These are phyloP conservation scores for Meloidogyne chitwoodi DNA, from an alignment of 1,140 invertebrate species.

Conservation along the genomic window DNA sequence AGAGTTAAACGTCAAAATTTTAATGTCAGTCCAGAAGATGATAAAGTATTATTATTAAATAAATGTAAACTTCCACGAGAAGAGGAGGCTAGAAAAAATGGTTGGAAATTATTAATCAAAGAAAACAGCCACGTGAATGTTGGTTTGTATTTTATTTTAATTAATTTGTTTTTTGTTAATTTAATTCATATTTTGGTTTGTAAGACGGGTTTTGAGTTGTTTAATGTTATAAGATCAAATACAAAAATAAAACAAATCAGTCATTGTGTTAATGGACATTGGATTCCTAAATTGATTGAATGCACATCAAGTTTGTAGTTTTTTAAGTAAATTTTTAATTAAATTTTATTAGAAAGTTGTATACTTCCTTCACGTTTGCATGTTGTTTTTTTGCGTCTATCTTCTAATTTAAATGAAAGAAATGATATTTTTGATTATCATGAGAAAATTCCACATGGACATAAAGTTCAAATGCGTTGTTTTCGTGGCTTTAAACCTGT, in stretches of 20 bases:
- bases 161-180: not conserved
- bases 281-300: not conserved
- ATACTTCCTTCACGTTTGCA: slow-evolving; percentile 37
- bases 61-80: not conserved
- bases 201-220: not conserved
- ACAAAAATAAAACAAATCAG: not conserved
- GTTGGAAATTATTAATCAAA: not conserved
- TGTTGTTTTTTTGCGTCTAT: slow-evolving; percentile 29
- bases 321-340: not conserved
- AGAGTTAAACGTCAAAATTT: slow-evolving; percentile 14
- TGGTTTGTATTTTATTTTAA: no score
- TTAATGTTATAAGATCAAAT: not conserved
- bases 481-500: slow-evolving; percentile 33
- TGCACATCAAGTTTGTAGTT: not conserved
- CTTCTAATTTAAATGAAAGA: not conserved
- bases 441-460: slow-evolving; percentile 23
- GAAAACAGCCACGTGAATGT: not conserved
- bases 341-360: slow-evolving; percentile 27
- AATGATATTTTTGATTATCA: slow-evolving; percentile 34
- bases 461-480: slow-evolving; percentile 30
- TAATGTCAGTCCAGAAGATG: not conserved
- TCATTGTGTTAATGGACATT: not conserved
- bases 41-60: not conserved
- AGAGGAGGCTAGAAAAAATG: not conserved
- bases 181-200: not conserved